phyloP scores from a whole-genome alignment of 2,888 invertebrate species.

The Agrotis puta region DNA sequence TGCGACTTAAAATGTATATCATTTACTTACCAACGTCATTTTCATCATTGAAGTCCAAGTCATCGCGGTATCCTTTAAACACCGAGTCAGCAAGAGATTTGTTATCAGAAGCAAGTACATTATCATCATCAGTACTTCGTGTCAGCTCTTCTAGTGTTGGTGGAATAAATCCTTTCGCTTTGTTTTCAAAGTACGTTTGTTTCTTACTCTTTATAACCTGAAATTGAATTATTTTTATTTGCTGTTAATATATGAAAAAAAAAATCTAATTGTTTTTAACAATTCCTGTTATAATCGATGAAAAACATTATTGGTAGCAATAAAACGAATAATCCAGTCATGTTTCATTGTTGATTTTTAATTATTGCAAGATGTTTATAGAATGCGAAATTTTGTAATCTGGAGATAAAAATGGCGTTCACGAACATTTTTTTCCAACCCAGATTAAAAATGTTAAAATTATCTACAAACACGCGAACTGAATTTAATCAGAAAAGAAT shows the following conservation, averaged over 20 bases:
- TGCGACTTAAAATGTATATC: background rate
- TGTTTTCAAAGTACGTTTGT: constrained; percentile 89
- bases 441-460: background rate
- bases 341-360: background rate
- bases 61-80: constrained; percentile 93
- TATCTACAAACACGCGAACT: background rate
- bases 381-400: background rate
- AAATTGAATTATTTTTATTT: constrained; percentile 20
- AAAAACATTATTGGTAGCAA: background rate
- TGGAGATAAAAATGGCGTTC: background rate
- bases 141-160: constrained; percentile 82
- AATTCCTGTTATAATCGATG: background rate
- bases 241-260: background rate
- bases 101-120: constrained; percentile 74
- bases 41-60: constrained; percentile 95
- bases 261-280: background rate
- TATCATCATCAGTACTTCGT: constrained; percentile 76
- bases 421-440: background rate
- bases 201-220: constrained; percentile 92
- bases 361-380: background rate
- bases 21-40: constrained; percentile 92
- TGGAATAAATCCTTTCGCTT: constrained; percentile 85
- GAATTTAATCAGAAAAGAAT: background rate
- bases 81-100: constrained; percentile 87
- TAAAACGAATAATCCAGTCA: background rate